Base-by-base conservation (phyloP, 1,140 invertebrate genomes). In the Listronotus oregonensis region DNA sequence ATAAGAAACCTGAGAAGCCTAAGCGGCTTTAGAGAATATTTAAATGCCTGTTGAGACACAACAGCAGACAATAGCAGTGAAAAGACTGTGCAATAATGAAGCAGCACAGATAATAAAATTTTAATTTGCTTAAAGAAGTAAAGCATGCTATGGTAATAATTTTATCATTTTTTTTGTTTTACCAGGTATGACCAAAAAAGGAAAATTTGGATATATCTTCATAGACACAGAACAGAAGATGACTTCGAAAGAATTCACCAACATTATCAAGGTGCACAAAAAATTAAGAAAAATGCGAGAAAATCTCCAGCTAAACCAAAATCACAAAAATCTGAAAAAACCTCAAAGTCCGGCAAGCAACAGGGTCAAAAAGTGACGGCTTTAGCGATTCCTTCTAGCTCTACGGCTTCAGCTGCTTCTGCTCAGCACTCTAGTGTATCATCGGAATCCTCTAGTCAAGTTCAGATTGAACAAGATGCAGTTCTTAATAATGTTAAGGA, bases 151-250 rank as follows among this genome's bases (percentile, higher is more conserved):
- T n/a, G n/a, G n/a, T n/a, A n/a, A n/a, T n/a, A n/a, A n/a, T n/a
- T n/a, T n/a, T n/a, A n/a, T n/a, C n/a, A n/a, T n/a, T n/a, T n/a
- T n/a, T n/a, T n/a, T n/a, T n/a, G n/a, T n/a, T n/a, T 27, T 27
- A 18, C 1, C 12, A 66, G 64, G 46, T 66, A 95, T 78, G 93
- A 96, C 77, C 87, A 91, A 0, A 90, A 91, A 71, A 82, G 90
- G 7, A 96, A 96, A 80, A 87, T 93, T 11, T 96, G 94, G 94
- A 89, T 95, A 37, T 95, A 96, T 80, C 80, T 95, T 51, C 94
- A 96, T 79, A 83, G 90, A 85, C 78, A 79, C 63, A 80, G 90
- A 60, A 86, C 86, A 10, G 88, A 91, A 77, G 85, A 89, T 67
- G 91, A 93, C 79, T 92, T 92, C 79, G 90, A 85, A 70, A 71